These are phyloP conservation scores for Alviniconcha marisindica DNA, from an alignment of 1,140 invertebrate species.

Conservation along the genomic window DNA sequence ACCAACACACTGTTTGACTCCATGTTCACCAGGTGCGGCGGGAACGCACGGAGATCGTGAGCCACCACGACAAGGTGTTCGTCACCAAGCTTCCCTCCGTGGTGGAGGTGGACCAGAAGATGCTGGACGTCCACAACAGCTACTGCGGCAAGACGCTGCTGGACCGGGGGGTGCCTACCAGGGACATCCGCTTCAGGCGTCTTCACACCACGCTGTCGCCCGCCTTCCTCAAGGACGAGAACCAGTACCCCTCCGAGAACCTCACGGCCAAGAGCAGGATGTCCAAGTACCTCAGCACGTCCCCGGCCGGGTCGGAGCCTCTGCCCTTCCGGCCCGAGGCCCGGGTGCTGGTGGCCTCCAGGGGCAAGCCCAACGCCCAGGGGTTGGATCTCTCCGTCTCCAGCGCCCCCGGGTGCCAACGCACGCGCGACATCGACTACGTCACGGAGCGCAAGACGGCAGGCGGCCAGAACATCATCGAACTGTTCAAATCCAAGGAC, in stretches of 20 bases:
- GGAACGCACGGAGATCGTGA: constrained; percentile 60
- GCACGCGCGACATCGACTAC: constrained; percentile 12
- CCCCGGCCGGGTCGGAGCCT: constrained; percentile 25
- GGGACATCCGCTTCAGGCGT: constrained; percentile 50
- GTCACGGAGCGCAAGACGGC: constrained; percentile 9
- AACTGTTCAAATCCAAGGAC: constrained; percentile 18
- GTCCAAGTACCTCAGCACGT: constrained; percentile 44
- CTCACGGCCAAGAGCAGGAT: constrained; percentile 48
- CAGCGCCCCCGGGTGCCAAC: constrained; percentile 14
- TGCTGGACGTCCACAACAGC: constrained; percentile 46
- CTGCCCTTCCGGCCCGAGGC: background rate
- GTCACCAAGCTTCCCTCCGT: constrained; percentile 59
- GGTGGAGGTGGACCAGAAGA: constrained; percentile 50
- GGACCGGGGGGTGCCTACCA: constrained; percentile 37
- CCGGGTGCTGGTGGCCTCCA: constrained; percentile 39
- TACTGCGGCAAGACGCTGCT: constrained; percentile 54
- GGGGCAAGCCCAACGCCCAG: constrained; percentile 21
- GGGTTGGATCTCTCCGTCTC: constrained; percentile 8
- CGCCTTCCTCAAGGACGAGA: constrained; percentile 43
- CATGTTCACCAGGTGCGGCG: constrained; percentile 40
- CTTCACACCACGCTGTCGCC: constrained; percentile 45
- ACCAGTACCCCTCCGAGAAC: constrained; percentile 52
- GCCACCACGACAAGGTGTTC: constrained; percentile 55
- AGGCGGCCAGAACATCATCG: background rate
- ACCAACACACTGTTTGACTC: too few species aligned